Conservation (phyloP, 2,113 vertebrate genomes). For the Etia nguti region DNA sequence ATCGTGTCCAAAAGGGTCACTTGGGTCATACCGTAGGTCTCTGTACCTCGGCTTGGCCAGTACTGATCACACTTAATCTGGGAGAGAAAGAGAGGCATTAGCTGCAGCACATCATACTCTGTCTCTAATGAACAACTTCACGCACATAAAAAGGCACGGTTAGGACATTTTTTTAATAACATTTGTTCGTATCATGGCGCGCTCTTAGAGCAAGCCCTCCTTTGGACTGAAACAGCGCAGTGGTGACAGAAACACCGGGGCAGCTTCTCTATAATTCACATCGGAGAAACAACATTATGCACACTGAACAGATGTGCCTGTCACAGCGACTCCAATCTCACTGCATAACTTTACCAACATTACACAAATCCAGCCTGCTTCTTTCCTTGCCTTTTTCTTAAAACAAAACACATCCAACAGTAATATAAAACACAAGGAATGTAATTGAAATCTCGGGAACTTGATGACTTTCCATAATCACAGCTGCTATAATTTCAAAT, state of each 20-base stretch:
- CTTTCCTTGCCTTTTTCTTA: neutral
- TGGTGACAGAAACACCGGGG: slow-evolving; percentile 11
- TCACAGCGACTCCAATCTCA: neutral
- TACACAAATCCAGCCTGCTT: neutral
- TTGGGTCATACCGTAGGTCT: slow-evolving; percentile 96
- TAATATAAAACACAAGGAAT: neutral
- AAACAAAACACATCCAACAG: neutral
- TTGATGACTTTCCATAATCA: neutral
- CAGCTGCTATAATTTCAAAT: neutral
- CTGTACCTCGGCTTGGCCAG: slow-evolving; percentile 91
- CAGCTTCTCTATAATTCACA: neutral
- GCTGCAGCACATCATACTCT: neutral
- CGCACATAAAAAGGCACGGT: neutral
- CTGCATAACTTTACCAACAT: neutral
- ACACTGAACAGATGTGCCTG: neutral
- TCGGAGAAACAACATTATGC: neutral
- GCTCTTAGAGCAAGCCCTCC: neutral
- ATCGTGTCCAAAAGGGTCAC: slow-evolving; percentile 95
- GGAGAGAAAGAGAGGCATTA: neutral
- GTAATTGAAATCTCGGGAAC: neutral
- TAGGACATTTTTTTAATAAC: neutral
- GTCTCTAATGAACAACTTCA: neutral
- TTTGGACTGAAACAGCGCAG: slow-evolving; percentile 10
- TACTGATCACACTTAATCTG: slow-evolving; percentile 99
- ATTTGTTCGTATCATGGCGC: neutral